phyloP scores from a whole-genome alignment of 2,888 invertebrate species.

The Erebia aethiops region DNA sequence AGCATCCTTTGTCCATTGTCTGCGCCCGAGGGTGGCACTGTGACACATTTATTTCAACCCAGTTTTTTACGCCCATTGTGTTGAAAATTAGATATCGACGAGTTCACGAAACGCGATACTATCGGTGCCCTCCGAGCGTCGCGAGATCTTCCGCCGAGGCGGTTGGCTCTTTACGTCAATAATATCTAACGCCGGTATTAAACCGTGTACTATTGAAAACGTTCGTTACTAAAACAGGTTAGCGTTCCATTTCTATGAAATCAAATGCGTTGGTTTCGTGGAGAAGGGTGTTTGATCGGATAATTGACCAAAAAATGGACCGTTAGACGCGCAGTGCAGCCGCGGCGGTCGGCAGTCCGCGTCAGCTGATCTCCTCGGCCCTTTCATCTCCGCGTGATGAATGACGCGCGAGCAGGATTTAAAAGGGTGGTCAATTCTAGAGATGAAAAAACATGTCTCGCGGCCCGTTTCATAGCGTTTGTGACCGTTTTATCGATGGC shows the following conservation, averaged over 20 bases:
- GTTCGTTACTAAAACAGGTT: slow-evolving; percentile 70
- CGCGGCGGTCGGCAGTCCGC: slow-evolving; percentile 36
- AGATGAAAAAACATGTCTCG: slow-evolving; percentile 68
- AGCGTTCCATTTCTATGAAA: slow-evolving; percentile 74
- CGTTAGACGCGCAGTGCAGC: slow-evolving; percentile 59
- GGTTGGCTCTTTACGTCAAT: slow-evolving; percentile 15
- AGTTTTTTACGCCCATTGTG: slow-evolving; percentile 81
- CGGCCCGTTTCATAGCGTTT: slow-evolving; percentile 70
- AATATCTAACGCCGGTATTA: slow-evolving; percentile 54
- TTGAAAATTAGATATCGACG: slow-evolving; percentile 79
- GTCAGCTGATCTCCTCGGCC: slow-evolving; percentile 73
- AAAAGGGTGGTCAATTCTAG: slow-evolving; percentile 67
- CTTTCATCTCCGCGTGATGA: slow-evolving; percentile 73
- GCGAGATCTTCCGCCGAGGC: slow-evolving; percentile 44
- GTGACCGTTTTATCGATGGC: slow-evolving; percentile 74
- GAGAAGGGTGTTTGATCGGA: slow-evolving; percentile 56
- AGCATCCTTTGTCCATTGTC: slow-evolving; percentile 78
- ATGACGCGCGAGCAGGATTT: slow-evolving; percentile 59
- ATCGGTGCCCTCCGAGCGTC: slow-evolving; percentile 66
- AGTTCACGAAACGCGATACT: slow-evolving; percentile 79
- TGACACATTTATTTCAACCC: slow-evolving; percentile 81
- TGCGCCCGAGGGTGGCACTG: slow-evolving; percentile 77
- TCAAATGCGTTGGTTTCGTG: slow-evolving; percentile 70
- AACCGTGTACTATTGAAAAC: slow-evolving; percentile 45
- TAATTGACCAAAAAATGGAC: slow-evolving; percentile 72